Evolutionary conservation across 2,888 invertebrate species (phyloP), one percentile per base, ranked within the genome.

Genomic region (Drosophila mulleri): DNA sequence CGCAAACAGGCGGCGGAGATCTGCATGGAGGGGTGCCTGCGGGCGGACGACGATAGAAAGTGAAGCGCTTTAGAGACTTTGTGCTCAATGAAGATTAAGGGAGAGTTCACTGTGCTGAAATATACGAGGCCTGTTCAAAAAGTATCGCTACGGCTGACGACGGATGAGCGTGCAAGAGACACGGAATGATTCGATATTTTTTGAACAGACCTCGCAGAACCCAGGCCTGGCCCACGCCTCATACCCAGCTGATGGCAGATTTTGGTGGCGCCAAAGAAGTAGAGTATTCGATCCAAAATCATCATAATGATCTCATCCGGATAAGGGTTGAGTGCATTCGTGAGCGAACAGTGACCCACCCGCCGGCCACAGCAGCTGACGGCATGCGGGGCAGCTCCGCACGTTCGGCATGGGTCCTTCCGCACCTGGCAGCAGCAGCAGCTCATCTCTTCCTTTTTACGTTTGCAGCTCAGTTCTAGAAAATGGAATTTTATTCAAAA

Each of bases 261-360:
- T 45, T 70, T 79, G 9, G 60, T 65, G 3, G 72, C 88, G 0
- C 91, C 92, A 37, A 77, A 58, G 8, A 79, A 75, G 60, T 75
- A 84, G 1, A 92, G 75, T 4, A 89, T 65, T 23, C 85, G 86
- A 73, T 92, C 92, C 32, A 92, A 45, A 1, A 71, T 71, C 5
- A 69, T 50, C 62, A 91, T 78, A 3, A 92, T 59, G 0, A 88
- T 62, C 60, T 92, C 92, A 64, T 92, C 92, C 8, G 92, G 91
- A 75, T 78, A 91, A 3, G 92, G 92, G 23, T 86, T 87, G 0
- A 91, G 45, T 14, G 75, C 54, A 60, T 84, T 71, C 1, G 11
- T 67, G 0, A 80, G 8, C 14, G 26, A 9, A 6, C 35, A 11
- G 48, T 0, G 74, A 75, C 6, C 1, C 4, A 16, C 0, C 2